Base-by-base conservation (phyloP, 2,797 vertebrate genomes). In the Hippopotamyrus pictus region DNA sequence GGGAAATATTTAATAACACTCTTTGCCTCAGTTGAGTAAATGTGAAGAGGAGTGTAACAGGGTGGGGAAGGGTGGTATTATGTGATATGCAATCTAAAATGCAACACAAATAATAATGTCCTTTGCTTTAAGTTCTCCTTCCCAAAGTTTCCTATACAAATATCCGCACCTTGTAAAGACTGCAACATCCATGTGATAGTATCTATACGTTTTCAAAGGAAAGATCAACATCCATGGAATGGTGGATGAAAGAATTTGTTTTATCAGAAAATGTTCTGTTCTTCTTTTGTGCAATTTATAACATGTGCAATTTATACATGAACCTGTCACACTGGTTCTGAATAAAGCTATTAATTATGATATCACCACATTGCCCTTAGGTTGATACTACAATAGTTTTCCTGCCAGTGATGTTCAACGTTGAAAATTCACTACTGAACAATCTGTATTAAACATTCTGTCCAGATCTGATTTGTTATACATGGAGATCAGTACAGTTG, bases 101-200 rank as follows among this genome's bases (percentile, higher is more conserved):
- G 91, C 54, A 89, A 29, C 88, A 91, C 93, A 96, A 96, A 95
- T 94, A 94, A 91, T 95, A 90, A 96, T 95, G 44, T 25, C 95
- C 95, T 76, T 91, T 95, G 94, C 93, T 94, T 94, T 94, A 94
- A 94, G 82, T 5, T 50, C 79, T 46, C 44, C 9, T 25, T 84
- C 19, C 82, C 8, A 50, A 29, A 50, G 44, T n/a, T 50, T 50
- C 41, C 82, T 50, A 44, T 84, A 44, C 3, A 48, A 9, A 84
- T 14, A 48, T 82, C 76, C 19, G 3, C 41, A n/a, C 44, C 79
- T 48, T 46, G 79, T 83, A 48, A 22, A 84, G 17, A 8, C 37
- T 48, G 44, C 50, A 50, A 50, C n/a, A 84, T 84, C 19, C n/a
- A n/a, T 84, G 5, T 19, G 5, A 50, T 33, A 33, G 3, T 25